phyloP scores from a whole-genome alignment of 2,888 invertebrate genomes.

The Stomorhina lunata region DNA sequence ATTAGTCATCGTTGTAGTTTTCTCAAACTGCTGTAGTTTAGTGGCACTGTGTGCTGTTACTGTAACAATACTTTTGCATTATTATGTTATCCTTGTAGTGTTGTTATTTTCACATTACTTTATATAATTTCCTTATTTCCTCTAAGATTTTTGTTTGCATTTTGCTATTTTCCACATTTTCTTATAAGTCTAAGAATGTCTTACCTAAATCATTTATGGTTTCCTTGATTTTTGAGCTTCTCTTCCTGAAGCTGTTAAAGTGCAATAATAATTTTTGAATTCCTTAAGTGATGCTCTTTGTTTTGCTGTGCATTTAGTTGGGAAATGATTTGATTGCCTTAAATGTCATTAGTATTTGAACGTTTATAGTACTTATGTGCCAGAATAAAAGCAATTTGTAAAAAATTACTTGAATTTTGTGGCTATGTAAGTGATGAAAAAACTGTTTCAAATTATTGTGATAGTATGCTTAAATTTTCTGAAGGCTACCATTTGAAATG shows the following conservation, averaged over 20 bases:
- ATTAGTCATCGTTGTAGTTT: background rate
- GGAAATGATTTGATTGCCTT: conserved; percentile 56
- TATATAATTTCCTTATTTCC: conserved; percentile 50
- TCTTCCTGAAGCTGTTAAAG: conserved; percentile 56
- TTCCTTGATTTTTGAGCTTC: conserved; percentile 42
- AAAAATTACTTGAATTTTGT: background rate
- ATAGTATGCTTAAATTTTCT: too few species aligned
- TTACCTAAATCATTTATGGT: conserved; percentile 57
- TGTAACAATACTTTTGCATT: conserved; percentile 42
- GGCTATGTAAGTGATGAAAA: background rate
- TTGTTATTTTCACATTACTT: conserved; percentile 57
- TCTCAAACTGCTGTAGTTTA: background rate
- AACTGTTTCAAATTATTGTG: too few species aligned
- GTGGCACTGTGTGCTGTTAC: background rate
- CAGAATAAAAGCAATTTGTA: conserved; percentile 47
- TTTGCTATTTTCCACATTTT: background rate
- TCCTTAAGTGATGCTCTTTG: conserved; percentile 8
- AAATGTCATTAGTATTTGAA: conserved; percentile 28
- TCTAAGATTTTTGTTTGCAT: background rate
- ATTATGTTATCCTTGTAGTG: conserved; percentile 52
- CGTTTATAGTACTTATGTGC: background rate
- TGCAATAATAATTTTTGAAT: conserved; percentile 55
- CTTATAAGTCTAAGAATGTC: conserved; percentile 31
- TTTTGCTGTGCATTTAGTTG: conserved; percentile 27
- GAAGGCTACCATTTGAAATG: too few species aligned